Percentiles rank a stretch among this genome's conserved stretches.
phyloP scores from a whole-genome alignment of 2,113 vertebrate species.

The Mugil cephalus region DNA sequence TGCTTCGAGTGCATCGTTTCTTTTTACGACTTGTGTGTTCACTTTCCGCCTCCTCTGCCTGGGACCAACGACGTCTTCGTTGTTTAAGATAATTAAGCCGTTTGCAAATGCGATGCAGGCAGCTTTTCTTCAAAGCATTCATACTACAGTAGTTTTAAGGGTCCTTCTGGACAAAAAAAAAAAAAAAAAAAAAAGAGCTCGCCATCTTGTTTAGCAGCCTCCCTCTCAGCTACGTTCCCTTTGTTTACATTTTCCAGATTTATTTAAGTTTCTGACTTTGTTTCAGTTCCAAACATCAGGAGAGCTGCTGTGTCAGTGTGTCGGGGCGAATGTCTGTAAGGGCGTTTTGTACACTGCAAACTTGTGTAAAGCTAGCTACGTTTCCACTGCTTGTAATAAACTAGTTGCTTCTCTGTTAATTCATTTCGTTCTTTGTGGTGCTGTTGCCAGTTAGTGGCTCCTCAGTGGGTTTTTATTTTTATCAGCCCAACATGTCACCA shows the following conservation, averaged over 20 bases:
- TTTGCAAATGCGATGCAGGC: background rate
- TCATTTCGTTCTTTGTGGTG: background rate
- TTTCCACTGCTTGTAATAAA: constrained; percentile 73
- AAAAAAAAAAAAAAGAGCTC: constrained; percentile 12
- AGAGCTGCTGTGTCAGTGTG: constrained; percentile 17
- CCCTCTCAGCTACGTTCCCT: constrained; percentile 35
- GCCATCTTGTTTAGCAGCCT: constrained; percentile 25
- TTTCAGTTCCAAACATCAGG: constrained; percentile 29
- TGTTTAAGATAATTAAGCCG: constrained; percentile 17
- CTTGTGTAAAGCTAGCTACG: constrained; percentile 42
- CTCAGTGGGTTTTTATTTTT: too few species aligned
- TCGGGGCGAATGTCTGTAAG: constrained; percentile 54
- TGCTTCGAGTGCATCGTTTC: constrained; percentile 42
- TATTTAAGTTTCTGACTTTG: constrained; percentile 49
- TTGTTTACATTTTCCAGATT: constrained; percentile 61
- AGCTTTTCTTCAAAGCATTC: constrained; percentile 35
- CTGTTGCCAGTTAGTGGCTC: background rate
- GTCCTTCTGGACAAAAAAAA: constrained; percentile 20
- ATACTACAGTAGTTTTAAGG: constrained; percentile 58
- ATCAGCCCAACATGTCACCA: too few species aligned
- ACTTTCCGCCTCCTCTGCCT: constrained; percentile 27
- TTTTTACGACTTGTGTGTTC: background rate
- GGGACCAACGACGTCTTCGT: constrained; percentile 40
- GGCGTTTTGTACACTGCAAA: constrained; percentile 19
- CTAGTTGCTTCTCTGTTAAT: constrained; percentile 42